Conservation (phyloP, 2,888 invertebrate genomes). For the Erpobdella octoculata region DNA sequence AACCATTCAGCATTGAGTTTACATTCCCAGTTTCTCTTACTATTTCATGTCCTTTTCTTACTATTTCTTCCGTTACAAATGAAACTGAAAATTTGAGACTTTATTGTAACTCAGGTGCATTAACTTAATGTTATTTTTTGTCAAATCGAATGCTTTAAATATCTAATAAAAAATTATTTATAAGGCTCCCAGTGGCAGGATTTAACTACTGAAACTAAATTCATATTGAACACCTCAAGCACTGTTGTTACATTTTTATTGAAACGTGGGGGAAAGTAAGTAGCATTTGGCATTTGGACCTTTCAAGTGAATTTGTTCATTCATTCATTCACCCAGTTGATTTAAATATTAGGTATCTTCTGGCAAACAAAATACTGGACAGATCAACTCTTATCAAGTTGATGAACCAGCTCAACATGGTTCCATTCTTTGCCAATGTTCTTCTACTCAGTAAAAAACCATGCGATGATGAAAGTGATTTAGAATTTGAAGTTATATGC, state of each 20-base stretch:
- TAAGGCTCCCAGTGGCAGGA: not conserved
- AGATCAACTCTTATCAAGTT: not conserved
- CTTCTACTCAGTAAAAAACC: not conserved
- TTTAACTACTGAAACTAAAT: not conserved
- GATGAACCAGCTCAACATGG: not conserved
- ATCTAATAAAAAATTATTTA: not conserved
- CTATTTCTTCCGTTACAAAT: no score
- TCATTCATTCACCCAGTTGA: no score
- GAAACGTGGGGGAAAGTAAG: not conserved
- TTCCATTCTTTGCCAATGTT: constrained; percentile 8
- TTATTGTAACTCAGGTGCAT: no score
- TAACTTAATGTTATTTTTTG: not conserved
- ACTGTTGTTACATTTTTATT: constrained; percentile 11
- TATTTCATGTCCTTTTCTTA: not conserved
- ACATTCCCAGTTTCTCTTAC: not conserved
- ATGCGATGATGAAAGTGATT: not conserved
- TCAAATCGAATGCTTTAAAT: not conserved
- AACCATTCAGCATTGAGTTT: not conserved
- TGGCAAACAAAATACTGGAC: not conserved
- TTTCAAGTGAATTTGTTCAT: not conserved
- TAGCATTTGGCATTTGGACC: not conserved
- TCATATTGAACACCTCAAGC: not conserved
- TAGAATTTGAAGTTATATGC: constrained; percentile 7
- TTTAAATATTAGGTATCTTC: not conserved
- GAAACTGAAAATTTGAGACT: no score